A percentile compares a stretch with the other conserved stretches of the same genome.
Conservation (phyloP, 2,888 invertebrate species). For the Pseudococcus jackbeardsleyi region DNA sequence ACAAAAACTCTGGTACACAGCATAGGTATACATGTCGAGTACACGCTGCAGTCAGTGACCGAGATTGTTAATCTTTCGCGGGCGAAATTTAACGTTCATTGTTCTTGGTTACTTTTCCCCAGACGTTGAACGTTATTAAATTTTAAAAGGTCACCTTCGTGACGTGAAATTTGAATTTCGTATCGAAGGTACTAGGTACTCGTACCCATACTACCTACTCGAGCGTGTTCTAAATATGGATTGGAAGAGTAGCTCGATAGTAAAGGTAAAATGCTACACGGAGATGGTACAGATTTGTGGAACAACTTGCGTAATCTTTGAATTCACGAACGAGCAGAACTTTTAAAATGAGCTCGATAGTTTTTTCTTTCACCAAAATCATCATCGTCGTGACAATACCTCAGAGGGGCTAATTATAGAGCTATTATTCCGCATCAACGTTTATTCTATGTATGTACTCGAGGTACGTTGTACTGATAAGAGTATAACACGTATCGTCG, state of each 20-base stretch:
- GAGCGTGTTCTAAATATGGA: constrained; percentile 26
- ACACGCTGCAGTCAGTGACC: constrained; percentile 9
- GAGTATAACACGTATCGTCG: not conserved
- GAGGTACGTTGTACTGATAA: constrained; percentile 11
- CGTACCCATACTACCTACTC: not conserved
- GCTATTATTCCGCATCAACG: not conserved
- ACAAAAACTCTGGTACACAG: no score
- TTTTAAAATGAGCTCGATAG: not conserved
- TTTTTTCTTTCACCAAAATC: not conserved
- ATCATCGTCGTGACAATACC: constrained; percentile 14
- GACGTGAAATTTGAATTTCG: constrained; percentile 38
- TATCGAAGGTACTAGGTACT: not conserved
- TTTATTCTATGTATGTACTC: no score
- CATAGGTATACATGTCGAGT: no score
- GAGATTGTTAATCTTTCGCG: not conserved
- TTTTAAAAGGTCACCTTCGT: constrained; percentile 44
- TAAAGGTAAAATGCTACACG: not conserved
- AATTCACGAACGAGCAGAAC: constrained; percentile 14
- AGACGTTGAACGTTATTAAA: constrained; percentile 4
- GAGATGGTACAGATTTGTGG: constrained; percentile 20
- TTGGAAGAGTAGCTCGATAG: not conserved
- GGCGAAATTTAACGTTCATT: constrained; percentile 18
- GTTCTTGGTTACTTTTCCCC: not conserved
- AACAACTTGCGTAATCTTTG: constrained; percentile 18
- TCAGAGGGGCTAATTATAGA: not conserved